Evolutionary conservation across 1,140 invertebrate genomes (phyloP).

Genomic region (Nymphalis io): DNA sequence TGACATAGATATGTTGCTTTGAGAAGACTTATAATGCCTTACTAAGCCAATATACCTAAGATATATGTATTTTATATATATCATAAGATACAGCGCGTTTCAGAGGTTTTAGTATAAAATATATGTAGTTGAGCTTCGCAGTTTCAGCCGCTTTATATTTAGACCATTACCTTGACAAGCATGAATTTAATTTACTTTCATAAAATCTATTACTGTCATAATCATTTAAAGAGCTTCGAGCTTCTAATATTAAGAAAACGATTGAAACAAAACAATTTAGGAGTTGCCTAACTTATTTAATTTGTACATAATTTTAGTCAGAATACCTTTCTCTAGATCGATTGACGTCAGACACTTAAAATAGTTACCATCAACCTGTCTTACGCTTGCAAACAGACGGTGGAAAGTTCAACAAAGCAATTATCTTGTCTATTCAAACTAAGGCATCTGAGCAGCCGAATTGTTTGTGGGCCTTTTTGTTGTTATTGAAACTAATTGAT

Average conservation of each 20-base stretch:
- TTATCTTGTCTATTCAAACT: constrained; percentile 38
- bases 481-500: constrained; percentile 28
- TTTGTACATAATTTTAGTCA: background rate
- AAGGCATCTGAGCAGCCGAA: constrained; percentile 18
- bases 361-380: constrained; percentile 32
- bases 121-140: too few relatives aligned
- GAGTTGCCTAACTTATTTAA: background rate
- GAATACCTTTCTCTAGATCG: constrained; percentile 1
- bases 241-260: background rate
- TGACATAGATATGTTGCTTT: too few relatives aligned
- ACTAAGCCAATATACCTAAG: too few relatives aligned
- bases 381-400: constrained; percentile 28
- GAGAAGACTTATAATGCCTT: too few relatives aligned
- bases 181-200: too few relatives aligned
- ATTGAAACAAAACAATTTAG: background rate
- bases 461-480: constrained; percentile 23
- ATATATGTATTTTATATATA: too few relatives aligned
- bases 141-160: too few relatives aligned
- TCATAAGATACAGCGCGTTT: too few relatives aligned
- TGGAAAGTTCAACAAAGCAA: constrained; percentile 38
- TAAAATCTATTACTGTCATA: too few relatives aligned
- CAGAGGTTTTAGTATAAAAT: too few relatives aligned
- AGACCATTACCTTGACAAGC: too few relatives aligned
- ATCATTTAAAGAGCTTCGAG: background rate
- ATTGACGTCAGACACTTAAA: constrained; percentile 16